Percentiles rank a stretch among this genome's conserved stretches.
These are phyloP conservation scores for Melinopterus prodromus DNA, from an alignment of 2,888 invertebrate species.

Conservation along the genomic window DNA sequence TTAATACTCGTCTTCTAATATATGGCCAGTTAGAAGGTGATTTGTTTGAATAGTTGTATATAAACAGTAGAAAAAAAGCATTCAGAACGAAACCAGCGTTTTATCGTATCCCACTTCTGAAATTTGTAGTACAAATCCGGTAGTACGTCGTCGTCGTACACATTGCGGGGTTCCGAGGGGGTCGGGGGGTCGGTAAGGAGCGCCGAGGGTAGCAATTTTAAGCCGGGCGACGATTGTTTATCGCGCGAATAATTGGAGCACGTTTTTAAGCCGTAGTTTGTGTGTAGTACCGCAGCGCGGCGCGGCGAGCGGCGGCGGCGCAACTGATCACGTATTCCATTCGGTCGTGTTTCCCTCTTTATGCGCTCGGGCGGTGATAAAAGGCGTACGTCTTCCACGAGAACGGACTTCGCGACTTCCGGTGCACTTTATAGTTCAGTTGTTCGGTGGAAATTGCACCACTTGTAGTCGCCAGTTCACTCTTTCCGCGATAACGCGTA, in stretches of 20 bases:
- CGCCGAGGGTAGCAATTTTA: constrained; percentile 6
- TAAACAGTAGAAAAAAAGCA: no score
- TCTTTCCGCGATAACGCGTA: background rate
- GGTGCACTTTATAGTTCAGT: background rate
- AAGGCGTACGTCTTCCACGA: background rate
- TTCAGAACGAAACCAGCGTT: background rate
- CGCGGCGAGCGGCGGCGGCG: background rate
- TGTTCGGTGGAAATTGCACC: background rate
- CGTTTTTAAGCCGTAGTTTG: constrained; percentile 24
- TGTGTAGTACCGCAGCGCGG: background rate
- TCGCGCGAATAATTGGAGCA: constrained; percentile 28
- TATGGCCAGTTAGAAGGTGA: no score
- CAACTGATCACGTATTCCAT: constrained; percentile 23
- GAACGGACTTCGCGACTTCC: background rate
- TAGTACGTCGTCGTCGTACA: background rate
- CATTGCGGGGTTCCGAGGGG: background rate
- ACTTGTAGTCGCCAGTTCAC: background rate
- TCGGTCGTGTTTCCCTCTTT: constrained; percentile 6
- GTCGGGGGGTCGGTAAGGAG: background rate
- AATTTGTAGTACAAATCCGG: background rate
- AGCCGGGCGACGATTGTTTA: constrained; percentile 21
- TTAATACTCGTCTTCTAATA: no score
- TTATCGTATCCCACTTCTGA: background rate
- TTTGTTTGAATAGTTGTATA: no score
- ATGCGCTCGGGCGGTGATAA: background rate